phyloP scores from a whole-genome alignment of 2,113 vertebrate genomes.

The Petroica traversi region DNA sequence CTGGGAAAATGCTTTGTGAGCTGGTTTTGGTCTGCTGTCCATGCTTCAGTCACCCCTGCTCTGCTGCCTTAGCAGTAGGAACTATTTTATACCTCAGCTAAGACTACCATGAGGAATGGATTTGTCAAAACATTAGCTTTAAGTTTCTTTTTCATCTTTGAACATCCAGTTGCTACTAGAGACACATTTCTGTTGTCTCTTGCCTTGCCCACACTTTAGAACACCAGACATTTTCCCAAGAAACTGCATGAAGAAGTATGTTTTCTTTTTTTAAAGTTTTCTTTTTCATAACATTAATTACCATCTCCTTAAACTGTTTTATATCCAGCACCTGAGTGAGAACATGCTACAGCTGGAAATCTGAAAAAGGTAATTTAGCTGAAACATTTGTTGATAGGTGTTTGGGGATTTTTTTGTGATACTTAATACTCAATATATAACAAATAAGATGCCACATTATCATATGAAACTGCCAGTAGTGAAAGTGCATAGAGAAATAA shows the following conservation, averaged over 20 bases:
- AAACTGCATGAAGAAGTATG: background rate
- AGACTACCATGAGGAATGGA: background rate
- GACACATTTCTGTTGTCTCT: background rate
- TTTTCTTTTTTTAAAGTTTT: slow-evolving; percentile 14
- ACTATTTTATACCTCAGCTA: background rate
- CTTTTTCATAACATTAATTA: background rate
- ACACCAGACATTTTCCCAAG: background rate
- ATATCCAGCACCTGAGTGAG: background rate
- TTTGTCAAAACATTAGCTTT: background rate
- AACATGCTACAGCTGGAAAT: slow-evolving; percentile 24
- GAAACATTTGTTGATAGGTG: slow-evolving; percentile 22
- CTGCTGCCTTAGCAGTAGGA: background rate
- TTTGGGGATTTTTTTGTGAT: background rate
- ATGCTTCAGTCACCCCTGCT: background rate
- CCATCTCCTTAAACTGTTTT: background rate
- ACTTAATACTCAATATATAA: background rate
- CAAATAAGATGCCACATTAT: background rate
- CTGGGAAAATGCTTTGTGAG: background rate
- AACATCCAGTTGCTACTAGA: background rate
- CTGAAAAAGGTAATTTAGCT: background rate
- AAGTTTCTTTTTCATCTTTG: background rate
- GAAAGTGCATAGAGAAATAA: background rate
- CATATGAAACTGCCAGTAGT: background rate
- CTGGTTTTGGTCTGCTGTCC: background rate
- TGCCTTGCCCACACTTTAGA: background rate